Evolutionary conservation across 2,888 invertebrate genomes (phyloP).

Genomic region (Drosophila pseudotakahashii): DNA sequence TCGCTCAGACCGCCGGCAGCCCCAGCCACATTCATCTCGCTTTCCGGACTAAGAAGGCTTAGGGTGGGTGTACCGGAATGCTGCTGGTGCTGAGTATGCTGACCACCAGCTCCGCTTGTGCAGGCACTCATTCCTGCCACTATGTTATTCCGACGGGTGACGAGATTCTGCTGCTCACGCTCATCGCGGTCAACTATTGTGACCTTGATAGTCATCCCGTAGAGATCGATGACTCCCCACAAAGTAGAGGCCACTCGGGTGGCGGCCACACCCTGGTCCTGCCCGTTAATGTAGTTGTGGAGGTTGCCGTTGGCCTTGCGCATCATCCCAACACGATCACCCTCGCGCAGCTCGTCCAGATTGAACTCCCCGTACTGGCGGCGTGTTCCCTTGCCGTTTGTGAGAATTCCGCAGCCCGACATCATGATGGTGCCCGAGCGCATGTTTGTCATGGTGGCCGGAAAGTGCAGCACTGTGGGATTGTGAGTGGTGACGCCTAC

Average conservation of each 20-base stretch:
- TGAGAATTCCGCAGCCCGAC: constrained; percentile 98
- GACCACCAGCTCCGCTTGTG: constrained; percentile 12
- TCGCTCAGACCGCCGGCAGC: constrained; percentile 71
- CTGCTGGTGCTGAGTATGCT: constrained; percentile 25
- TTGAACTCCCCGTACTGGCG: constrained; percentile 97
- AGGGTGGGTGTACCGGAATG: constrained; percentile 78
- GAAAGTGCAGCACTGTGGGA: constrained; percentile 94
- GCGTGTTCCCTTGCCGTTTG: constrained; percentile 97
- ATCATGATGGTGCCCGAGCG: constrained; percentile 96
- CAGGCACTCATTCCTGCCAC: constrained; percentile 69
- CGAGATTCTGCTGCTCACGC: constrained; percentile 90
- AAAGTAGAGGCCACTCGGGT: constrained; percentile 91
- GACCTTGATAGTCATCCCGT: constrained; percentile 96
- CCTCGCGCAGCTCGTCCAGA: constrained; percentile 95
- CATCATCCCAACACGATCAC: constrained; percentile 96
- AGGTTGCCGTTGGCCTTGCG: constrained; percentile 92
- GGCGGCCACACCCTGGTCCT: constrained; percentile 96
- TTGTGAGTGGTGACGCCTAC: constrained; percentile 97
- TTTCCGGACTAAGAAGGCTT: constrained; percentile 83
- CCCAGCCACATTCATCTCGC: constrained; percentile 81
- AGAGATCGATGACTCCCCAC: constrained; percentile 97
- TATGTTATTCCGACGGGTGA: constrained; percentile 88
- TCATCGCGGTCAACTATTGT: constrained; percentile 94
- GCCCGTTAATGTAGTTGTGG: constrained; percentile 96
- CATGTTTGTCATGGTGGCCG: constrained; percentile 99